Evolutionary conservation across 2,113 vertebrate genomes (phyloP).

Genomic region (Alouatta palliata): DNA sequence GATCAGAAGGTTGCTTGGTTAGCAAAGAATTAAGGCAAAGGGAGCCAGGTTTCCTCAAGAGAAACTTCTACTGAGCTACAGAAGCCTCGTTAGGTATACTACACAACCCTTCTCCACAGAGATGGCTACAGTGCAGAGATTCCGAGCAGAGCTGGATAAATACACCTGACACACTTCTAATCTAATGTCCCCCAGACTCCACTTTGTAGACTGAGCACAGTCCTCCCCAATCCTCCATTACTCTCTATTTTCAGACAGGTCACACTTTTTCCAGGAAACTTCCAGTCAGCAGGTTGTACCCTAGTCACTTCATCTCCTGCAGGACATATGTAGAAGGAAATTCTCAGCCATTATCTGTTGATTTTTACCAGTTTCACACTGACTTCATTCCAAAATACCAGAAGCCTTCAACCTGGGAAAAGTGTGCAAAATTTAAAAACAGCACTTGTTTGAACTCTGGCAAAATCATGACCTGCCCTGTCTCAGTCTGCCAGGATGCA

Average conservation of each 20-base stretch:
- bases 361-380: neutral
- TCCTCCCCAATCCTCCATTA: neutral
- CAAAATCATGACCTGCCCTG: neutral
- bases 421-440: neutral
- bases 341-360: neutral
- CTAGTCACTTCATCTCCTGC: neutral
- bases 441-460: neutral
- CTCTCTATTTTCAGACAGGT: neutral
- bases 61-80: neutral
- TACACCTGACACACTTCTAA: rapidly evolving
- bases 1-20: constrained; percentile 24
- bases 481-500: neutral
- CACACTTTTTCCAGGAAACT: neutral
- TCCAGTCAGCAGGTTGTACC: neutral
- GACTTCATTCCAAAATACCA: neutral
- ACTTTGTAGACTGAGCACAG: neutral
- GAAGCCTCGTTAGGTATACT: neutral
- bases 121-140: rapidly evolving
- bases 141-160: rapidly evolving
- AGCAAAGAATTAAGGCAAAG: constrained; percentile 20
- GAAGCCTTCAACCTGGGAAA: neutral
- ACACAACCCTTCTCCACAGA: rapidly evolving
- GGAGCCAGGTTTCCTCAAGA: constrained; percentile 46
- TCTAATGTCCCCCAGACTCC: rapidly evolving
- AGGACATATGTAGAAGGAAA: neutral